Evolutionary conservation across 2,888 invertebrate genomes (phyloP), one percentile per base, ranked within the genome.

Genomic region (Cordilura impudica): DNA sequence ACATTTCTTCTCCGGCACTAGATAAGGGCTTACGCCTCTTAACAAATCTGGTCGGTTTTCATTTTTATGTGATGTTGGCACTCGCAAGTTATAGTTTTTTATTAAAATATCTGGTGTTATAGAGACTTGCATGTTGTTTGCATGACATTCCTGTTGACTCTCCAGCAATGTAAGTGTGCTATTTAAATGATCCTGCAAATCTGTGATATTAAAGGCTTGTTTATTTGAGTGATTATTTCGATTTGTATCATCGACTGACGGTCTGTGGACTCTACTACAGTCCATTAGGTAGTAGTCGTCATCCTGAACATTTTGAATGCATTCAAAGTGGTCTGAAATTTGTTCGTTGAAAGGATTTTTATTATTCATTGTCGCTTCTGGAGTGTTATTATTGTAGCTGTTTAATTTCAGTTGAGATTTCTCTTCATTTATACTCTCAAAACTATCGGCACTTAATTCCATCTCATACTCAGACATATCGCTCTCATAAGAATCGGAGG

Each of bases 401-500:
- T 66, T 74, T 29, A 66, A 70, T 54, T 49, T 65, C 26, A 67
- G 58, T 70, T 79, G 61, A 2, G 89, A 82, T 91, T 90, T 84
- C 90, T 91, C 84, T 91, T 89, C 84, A 85, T 81, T 61, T 8
- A 83, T 76, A 31, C 84, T 83, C 18, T 86, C 86, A 45, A 85
- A 83, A 78, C 86, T 86, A 72, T 87, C 87, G 5, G 84, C 83
- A 77, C 86, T 86, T 26, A 87, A 76, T 73, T 88, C 88, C 81
- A 86, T 86, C 81, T 88, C 88, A 76, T 86, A 85, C 67, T 88
- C 88, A 1, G 88, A 88, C 56, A 87, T 84, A 78, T 89, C 88
- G 81, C 87, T 87, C 69, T 88, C 88, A 75, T 90, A 89, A 23
- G 85, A 85, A 80, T 87, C 87, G 69, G 87, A 86, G 74, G 89